phyloP scores from a whole-genome alignment of 2,888 invertebrate genomes.

The Patella pellucida region DNA sequence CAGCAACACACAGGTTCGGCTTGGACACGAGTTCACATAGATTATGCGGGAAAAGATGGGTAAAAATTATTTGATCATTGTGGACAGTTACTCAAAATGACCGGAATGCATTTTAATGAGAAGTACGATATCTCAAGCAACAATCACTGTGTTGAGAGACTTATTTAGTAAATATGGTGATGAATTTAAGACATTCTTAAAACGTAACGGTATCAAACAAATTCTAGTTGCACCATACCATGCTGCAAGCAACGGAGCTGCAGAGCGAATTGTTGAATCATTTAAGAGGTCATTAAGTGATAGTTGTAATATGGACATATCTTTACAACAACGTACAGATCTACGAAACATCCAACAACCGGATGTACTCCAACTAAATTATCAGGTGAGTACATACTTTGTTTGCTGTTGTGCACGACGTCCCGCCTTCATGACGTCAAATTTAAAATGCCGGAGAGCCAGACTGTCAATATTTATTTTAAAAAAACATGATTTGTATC shows the following conservation, averaged over 20 bases:
- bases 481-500: no score
- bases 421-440: no score
- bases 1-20: conserved; percentile 25
- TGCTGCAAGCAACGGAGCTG: background rate
- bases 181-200: no score
- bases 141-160: conserved; percentile 12
- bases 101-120: conserved; percentile 27
- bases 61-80: conserved; percentile 47
- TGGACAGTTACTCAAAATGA: conserved; percentile 48
- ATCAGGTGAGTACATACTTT: background rate
- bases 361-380: background rate
- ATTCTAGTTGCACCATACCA: background rate
- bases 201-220: background rate
- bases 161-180: conserved; percentile 45
- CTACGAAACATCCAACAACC: conserved; percentile 1
- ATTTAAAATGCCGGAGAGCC: no score
- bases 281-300: background rate
- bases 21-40: conserved; percentile 69
- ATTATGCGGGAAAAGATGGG: conserved; percentile 69
- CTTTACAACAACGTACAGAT: background rate
- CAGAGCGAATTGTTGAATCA: background rate
- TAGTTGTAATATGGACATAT: background rate
- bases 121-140: background rate
- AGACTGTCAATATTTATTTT: no score
- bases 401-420: no score